A percentile compares a stretch with the other conserved stretches of the same genome.
phyloP scores from a whole-genome alignment of 2,797 vertebrate genomes.

The Siniperca scherzeri region DNA sequence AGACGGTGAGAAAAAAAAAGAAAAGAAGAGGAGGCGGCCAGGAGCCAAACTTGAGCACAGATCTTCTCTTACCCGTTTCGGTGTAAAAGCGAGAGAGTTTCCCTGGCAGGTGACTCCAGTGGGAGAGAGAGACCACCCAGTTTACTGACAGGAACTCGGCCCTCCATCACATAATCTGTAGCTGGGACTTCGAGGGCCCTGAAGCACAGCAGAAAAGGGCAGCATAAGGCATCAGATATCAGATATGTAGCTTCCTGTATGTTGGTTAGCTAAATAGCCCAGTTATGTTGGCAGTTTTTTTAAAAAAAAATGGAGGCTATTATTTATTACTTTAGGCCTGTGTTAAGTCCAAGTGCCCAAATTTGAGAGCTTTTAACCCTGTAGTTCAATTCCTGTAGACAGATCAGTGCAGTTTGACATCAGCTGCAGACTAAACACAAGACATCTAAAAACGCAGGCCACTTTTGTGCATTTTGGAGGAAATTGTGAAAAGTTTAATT shows the following conservation, averaged over 20 bases:
- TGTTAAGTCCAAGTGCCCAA: not conserved
- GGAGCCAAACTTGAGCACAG: not conserved
- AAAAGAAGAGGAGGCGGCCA: not conserved
- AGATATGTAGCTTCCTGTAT: not conserved
- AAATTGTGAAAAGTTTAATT: not conserved
- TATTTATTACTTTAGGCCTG: not conserved
- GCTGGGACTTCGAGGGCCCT: constrained; percentile 89
- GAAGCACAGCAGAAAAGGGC: not conserved
- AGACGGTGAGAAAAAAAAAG: not conserved
- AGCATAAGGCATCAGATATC: not conserved
- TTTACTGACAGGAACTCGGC: constrained; percentile 86
- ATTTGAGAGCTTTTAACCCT: not conserved
- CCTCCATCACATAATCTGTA: constrained; percentile 91
- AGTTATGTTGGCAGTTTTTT: not conserved
- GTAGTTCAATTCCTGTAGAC: too few relatives aligned
- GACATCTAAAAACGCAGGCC: too few relatives aligned
- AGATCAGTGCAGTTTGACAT: too few relatives aligned
- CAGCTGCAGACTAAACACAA: too few relatives aligned
- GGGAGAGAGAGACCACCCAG: constrained; percentile 88
- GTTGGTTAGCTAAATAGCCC: not conserved
- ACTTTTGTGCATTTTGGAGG: not conserved
- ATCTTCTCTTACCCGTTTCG: constrained; percentile 79
- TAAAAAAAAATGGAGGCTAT: not conserved
- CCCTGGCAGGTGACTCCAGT: constrained; percentile 86
- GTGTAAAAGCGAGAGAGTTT: constrained; percentile 82